Evolutionary conservation across 92 coral and sea anemone species (phyloP).

Genomic region (Phenganax marumi): DNA sequence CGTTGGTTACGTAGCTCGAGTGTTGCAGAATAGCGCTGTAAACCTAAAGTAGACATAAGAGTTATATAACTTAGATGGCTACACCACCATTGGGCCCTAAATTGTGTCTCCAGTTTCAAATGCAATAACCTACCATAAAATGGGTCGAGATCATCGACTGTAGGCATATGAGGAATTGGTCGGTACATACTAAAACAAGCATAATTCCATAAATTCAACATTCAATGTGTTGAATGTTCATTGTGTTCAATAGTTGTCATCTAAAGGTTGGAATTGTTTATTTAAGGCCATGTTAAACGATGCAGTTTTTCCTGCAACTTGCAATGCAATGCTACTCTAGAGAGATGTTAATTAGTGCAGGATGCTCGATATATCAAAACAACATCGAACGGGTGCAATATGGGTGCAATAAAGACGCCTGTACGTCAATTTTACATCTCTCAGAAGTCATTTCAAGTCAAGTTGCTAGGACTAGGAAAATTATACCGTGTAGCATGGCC

Average conservation of each 20-base stretch:
- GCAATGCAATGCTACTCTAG: no score
- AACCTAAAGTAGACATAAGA: conserved; percentile 55
- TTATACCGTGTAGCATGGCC: no score
- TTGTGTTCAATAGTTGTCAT: background rate
- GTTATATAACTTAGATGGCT: background rate
- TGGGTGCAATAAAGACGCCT: no score
- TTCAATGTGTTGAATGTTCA: background rate
- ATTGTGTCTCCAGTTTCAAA: background rate
- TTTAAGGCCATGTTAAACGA: background rate
- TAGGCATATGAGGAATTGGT: conserved; percentile 62
- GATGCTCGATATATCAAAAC: no score
- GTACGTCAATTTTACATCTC: no score
- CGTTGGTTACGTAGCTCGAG: conserved; percentile 79
- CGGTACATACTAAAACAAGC: conserved; percentile 53
- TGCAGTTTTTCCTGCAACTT: no score
- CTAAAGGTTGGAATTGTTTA: no score
- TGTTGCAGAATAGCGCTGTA: conserved; percentile 87
- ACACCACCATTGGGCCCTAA: background rate
- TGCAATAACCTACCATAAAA: conserved; percentile 64
- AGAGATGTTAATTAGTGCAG: no score
- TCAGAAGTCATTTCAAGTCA: no score
- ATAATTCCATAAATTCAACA: background rate
- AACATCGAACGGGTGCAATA: no score
- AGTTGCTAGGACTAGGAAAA: no score
- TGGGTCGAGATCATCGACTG: conserved; percentile 82